Evolutionary conservation across 2,888 invertebrate genomes (phyloP).

Genomic region (Phortica magna): DNA sequence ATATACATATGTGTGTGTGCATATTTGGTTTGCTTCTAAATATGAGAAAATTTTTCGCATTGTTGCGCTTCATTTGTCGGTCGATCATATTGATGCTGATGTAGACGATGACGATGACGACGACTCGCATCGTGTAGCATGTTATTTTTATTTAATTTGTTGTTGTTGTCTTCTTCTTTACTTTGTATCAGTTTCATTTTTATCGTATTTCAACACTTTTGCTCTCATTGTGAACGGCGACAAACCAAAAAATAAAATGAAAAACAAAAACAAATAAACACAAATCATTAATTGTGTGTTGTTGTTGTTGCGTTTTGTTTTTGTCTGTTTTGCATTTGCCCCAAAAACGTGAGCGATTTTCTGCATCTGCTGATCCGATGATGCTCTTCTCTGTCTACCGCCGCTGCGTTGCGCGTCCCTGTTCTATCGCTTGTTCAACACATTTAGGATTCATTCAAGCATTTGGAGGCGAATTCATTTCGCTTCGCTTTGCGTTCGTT

Average conservation of each 20-base stretch:
- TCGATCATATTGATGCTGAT: background rate
- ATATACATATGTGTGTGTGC: background rate
- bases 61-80: conserved; percentile 23
- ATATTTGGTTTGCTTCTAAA: background rate
- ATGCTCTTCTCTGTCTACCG: background rate
- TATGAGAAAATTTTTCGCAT: conserved; percentile 1
- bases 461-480: background rate
- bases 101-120: background rate
- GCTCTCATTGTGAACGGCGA: conserved; percentile 8
- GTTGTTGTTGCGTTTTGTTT: conserved; percentile 31
- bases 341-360: conserved; percentile 50
- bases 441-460: background rate
- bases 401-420: background rate
- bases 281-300: background rate
- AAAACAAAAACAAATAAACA: background rate
- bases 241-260: background rate
- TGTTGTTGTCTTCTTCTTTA: conserved; percentile 35
- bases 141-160: conserved; percentile 48
- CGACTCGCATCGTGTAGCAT: background rate
- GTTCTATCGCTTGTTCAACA: conserved; percentile 26
- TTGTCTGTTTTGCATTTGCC: conserved; percentile 55
- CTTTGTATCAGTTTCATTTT: conserved; percentile 41
- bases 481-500: background rate
- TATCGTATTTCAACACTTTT: conserved; percentile 53
- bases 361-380: background rate